These are phyloP conservation scores for Galleria mellonella DNA, from an alignment of 1,140 invertebrate genomes.

Conservation along the genomic window DNA sequence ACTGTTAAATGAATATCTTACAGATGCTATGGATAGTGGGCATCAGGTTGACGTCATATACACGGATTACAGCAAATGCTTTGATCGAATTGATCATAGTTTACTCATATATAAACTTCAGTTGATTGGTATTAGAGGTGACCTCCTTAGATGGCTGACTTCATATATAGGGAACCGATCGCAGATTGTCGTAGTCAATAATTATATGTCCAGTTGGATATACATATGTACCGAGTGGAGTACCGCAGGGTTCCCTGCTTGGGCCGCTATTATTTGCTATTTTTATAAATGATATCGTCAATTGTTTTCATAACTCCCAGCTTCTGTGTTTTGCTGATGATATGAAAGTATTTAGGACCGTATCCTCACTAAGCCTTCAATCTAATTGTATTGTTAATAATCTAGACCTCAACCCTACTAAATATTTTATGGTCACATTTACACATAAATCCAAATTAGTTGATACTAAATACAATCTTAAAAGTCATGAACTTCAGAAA, in stretches of 20 bases:
- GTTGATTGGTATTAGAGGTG: not conserved
- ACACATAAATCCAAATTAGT: too few relatives aligned
- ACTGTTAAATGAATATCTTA: not conserved
- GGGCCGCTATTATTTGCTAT: not conserved
- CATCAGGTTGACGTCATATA: slow-evolving; percentile 1
- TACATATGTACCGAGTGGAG: not conserved
- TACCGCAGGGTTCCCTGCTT: not conserved
- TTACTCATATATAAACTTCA: not conserved
- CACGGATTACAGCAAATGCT: slow-evolving; percentile 2
- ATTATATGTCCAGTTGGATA: not conserved
- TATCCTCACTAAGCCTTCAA: too few relatives aligned
- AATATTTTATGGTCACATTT: too few relatives aligned
- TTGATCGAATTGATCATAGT: slow-evolving; percentile 1
- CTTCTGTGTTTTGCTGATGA: not conserved
- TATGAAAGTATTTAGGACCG: not conserved
- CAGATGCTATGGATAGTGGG: not conserved
- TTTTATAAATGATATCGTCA: not conserved
- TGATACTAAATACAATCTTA: too few relatives aligned
- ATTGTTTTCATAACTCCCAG: not conserved
- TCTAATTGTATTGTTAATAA: too few relatives aligned
- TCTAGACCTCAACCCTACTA: too few relatives aligned
- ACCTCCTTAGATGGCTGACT: not conserved
- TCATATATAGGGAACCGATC: not conserved
- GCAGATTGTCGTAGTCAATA: not conserved
- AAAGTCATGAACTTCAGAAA: too few relatives aligned